These are phyloP conservation scores for Pteromalus puparum DNA, from an alignment of 1,140 invertebrate genomes.

Conservation along the genomic window DNA sequence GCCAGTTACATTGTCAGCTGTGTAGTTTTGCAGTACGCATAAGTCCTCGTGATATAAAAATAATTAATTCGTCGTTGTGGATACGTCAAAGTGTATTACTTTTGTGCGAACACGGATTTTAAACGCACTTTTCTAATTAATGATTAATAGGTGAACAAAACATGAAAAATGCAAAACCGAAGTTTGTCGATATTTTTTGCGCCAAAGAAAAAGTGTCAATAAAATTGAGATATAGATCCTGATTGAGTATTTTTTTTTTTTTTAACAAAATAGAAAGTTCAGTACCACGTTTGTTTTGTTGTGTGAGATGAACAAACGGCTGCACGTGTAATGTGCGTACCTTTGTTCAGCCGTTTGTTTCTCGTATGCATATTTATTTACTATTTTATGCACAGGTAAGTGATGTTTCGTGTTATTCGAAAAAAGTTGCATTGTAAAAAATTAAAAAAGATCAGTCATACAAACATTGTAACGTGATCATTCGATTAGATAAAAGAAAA, in stretches of 20 bases:
- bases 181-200: conserved; percentile 53
- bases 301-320: neutral
- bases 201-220: conserved; percentile 55
- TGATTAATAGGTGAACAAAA: conserved; percentile 31
- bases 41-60: conserved; percentile 52
- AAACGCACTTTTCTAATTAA: conserved; percentile 41
- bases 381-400: conserved; percentile 12
- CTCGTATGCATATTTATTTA: neutral
- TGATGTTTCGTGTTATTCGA: neutral
- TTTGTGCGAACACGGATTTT: conserved; percentile 32
- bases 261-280: neutral
- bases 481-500: neutral
- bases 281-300: neutral
- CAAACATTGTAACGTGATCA: neutral
- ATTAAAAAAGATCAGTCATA: neutral
- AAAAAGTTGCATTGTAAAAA: neutral
- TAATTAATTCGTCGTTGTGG: conserved; percentile 51
- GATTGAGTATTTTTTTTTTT: conserved; percentile 3
- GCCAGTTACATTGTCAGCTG: conserved; percentile 42
- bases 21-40: conserved; percentile 50
- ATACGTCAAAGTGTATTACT: conserved; percentile 43
- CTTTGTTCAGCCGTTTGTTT: neutral
- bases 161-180: conserved; percentile 39
- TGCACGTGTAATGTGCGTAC: no score
- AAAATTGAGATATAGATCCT: conserved; percentile 52